Base-by-base conservation (phyloP, 2,797 vertebrate species). In the Trachurus trachurus region DNA sequence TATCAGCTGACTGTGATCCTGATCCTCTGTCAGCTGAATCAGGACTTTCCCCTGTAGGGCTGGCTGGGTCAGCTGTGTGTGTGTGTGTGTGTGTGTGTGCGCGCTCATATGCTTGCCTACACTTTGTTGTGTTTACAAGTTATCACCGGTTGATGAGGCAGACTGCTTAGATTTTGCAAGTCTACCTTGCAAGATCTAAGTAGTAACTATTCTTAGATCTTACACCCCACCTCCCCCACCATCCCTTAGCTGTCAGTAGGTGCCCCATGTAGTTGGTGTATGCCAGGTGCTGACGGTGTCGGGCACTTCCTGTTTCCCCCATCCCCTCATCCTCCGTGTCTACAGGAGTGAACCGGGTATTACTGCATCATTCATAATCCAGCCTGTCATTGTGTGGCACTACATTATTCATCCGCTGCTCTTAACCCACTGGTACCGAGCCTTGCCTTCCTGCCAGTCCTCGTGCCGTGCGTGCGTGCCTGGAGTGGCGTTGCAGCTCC, bases 11-110 rank as follows among this genome's bases (percentile, higher is more conserved):
- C 85, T 80, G 76, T 87, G 87, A 91, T 87, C 87, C 91, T 90
- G 90, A 93, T 93, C 91, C 92, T 71, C 85, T 85, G 83, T 88
- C 89, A 76, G 92, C 92, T 93, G 92, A 93, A 87, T 93, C 89
- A 92, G 89, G 90, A 75, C 74, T 91, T 93, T 92, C 71, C 71
- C 83, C 88, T 66, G 34, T 6, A 50, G 74, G 88, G 66, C 82
- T 49, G 40, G n/a, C 17, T 21, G 75, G 75, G 39, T 89, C 86
- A 88, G 79, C 84, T 72, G 78, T 59, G 82, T 83, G 85, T 79
- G 34, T 37, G 34, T 37, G 34, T 37, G 83, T 29, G 10, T 37
- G 34, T 37, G 34, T 72, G 78, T 59, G 82, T 83, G 85, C 77
- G 83, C 29, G 10, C 22, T n/a, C 22, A 9, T 44, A 22, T 66